These are phyloP conservation scores for Manis javanica DNA, from an alignment of 2,797 vertebrate genomes.

Conservation along the genomic window DNA sequence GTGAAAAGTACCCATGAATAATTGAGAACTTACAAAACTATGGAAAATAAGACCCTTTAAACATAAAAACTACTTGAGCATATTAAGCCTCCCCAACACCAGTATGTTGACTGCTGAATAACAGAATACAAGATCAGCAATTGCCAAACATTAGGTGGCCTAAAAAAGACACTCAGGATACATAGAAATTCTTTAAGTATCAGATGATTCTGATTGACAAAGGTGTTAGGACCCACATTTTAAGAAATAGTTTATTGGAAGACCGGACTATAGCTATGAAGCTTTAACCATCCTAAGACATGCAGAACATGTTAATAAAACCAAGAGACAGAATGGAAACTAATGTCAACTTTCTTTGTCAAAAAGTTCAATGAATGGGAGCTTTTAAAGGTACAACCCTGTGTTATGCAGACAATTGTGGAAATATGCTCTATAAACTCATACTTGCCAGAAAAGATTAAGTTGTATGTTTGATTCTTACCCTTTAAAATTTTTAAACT, in stretches of 20 bases:
- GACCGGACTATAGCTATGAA: background rate
- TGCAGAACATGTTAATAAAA: background rate
- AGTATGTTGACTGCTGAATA: conserved; percentile 3
- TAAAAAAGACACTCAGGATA: background rate
- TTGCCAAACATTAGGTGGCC: background rate
- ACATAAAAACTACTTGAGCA: conserved; percentile 17
- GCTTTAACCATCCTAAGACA: background rate
- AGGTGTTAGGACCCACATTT: background rate
- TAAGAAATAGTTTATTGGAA: background rate
- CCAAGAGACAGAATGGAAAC: background rate
- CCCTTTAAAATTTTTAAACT: background rate
- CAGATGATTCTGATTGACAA: background rate
- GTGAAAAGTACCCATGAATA: conserved; percentile 30
- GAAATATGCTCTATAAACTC: background rate
- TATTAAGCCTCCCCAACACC: background rate
- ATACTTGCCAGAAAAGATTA: background rate
- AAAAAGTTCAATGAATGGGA: background rate
- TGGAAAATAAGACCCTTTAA: conserved; percentile 27
- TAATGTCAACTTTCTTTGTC: background rate
- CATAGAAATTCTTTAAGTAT: background rate
- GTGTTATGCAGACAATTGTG: background rate
- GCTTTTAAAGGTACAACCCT: background rate
- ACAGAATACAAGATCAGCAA: background rate
- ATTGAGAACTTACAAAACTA: conserved; percentile 38
- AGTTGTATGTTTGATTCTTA: background rate